Conservation (phyloP, 2,797 vertebrate genomes). For the Malacoctenus gilli region DNA sequence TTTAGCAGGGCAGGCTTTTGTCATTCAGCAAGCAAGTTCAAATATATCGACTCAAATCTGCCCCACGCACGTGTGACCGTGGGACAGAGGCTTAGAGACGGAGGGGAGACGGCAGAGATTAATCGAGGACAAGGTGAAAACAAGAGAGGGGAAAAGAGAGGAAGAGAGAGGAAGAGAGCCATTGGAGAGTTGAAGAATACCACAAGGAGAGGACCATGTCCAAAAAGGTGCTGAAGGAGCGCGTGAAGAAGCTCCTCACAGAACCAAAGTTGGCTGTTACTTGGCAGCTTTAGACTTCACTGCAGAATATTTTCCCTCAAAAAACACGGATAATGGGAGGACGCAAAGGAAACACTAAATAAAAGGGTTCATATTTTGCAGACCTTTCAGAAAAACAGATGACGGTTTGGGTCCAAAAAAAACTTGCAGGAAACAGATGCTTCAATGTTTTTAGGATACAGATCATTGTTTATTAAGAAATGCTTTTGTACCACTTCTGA, state of each 20-base stretch:
- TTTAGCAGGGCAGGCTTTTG: constrained; percentile 48
- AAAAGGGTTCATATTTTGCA: no score
- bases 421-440: no score
- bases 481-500: no score
- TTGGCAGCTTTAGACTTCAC: constrained; percentile 19
- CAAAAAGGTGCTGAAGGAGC: constrained; percentile 6
- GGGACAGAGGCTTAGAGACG: not conserved
- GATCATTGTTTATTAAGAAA: no score
- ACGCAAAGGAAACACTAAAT: not conserved
- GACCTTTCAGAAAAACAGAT: no score
- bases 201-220: not conserved
- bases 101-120: not conserved
- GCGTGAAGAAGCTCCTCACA: not conserved
- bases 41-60: constrained; percentile 38
- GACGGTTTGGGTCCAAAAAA: no score
- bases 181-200: no score
- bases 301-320: constrained; percentile 1
- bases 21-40: constrained; percentile 18
- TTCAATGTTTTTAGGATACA: no score
- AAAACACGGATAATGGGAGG: not conserved
- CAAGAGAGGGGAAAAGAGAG: not conserved
- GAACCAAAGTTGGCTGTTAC: constrained; percentile 2
- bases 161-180: not conserved
- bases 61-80: constrained; percentile 3
- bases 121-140: not conserved